Evolutionary conservation across 2,888 invertebrate species (phyloP).

Genomic region (Proisotoma minuta): DNA sequence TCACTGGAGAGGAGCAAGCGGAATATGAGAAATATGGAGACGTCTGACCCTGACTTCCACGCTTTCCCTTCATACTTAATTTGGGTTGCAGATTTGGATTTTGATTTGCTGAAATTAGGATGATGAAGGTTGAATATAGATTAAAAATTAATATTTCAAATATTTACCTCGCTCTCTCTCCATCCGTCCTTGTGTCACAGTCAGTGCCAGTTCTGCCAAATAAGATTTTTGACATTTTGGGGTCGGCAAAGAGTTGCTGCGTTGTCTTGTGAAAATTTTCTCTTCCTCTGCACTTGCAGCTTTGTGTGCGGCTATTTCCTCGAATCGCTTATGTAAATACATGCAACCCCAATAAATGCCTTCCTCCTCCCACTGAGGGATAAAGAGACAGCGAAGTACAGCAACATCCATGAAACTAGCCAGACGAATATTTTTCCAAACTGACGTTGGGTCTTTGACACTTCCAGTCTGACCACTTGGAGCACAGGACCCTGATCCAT

Average conservation of each 20-base stretch:
- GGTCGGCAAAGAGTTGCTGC: conserved; percentile 89
- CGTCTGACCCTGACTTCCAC: conserved; percentile 7
- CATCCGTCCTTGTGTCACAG: conserved; percentile 17
- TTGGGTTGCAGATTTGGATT: conserved; percentile 29
- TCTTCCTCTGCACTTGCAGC: conserved; percentile 33
- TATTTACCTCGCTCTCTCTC: conserved; percentile 20
- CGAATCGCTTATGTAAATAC: conserved; percentile 69
- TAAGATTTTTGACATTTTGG: conserved; percentile 83
- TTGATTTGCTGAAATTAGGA: conserved; percentile 18
- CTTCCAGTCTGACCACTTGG: conserved; percentile 14
- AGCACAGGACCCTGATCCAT: conserved; percentile 23
- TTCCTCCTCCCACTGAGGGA: conserved; percentile 96
- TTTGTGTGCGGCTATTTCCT: conserved; percentile 43
- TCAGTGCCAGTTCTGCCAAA: conserved; percentile 37
- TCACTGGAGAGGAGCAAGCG: conserved; percentile 44
- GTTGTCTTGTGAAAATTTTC: conserved; percentile 56
- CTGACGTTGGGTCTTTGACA: conserved; percentile 8
- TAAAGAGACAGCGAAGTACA: conserved; percentile 89
- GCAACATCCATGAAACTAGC: conserved; percentile 97
- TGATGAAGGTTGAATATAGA: not conserved
- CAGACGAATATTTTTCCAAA: conserved; percentile 61
- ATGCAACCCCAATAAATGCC: conserved; percentile 96
- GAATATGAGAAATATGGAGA: conserved; percentile 42
- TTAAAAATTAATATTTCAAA: not conserved
- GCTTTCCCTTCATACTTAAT: conserved; percentile 25